Evolutionary conservation across 2,113 vertebrate genomes (phyloP).

Genomic region (Cygnus atratus): DNA sequence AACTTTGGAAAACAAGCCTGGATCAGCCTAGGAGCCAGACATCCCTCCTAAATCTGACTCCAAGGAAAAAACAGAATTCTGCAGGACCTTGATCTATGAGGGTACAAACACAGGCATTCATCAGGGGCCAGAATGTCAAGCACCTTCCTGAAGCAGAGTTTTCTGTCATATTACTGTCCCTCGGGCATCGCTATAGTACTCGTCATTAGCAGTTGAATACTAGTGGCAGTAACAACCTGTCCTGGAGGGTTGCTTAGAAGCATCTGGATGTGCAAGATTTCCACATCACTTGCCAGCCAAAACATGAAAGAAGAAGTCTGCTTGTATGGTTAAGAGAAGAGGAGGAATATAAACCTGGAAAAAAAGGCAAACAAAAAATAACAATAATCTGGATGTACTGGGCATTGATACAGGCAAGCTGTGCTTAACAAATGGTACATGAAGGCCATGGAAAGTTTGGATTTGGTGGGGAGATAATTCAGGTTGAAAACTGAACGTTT

Average conservation of each 20-base stretch:
- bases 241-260: not conserved
- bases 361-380: not conserved
- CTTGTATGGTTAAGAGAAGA: not conserved
- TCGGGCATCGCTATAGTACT: not conserved
- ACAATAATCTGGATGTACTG: not conserved
- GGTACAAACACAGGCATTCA: not conserved
- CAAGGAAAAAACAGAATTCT: not conserved
- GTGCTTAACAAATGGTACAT: not conserved
- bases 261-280: not conserved
- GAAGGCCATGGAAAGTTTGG: not conserved
- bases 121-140: not conserved
- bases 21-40: not conserved
- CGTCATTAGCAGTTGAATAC: not conserved
- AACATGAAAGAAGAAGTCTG: not conserved
- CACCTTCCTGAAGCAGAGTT: not conserved
- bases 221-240: not conserved
- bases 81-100: not conserved
- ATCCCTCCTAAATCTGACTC: not conserved
- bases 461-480: not conserved
- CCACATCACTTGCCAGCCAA: not conserved
- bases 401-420: not conserved
- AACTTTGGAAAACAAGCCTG: slow-evolving; percentile 1
- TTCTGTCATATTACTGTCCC: not conserved
- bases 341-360: not conserved
- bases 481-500: not conserved